Base-by-base conservation (phyloP, 2,113 vertebrate genomes). In the Chitala chitala region DNA sequence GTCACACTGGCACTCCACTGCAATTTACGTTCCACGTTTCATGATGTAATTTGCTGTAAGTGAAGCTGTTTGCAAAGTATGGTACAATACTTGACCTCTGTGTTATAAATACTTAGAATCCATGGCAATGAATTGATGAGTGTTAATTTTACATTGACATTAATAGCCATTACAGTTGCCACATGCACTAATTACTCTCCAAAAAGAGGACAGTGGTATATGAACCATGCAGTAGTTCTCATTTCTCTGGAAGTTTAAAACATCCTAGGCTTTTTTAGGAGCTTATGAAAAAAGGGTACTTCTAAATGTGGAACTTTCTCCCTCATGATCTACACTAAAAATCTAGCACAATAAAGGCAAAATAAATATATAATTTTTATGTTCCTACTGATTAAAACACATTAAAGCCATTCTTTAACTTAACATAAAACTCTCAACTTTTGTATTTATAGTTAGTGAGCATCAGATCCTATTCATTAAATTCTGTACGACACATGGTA, bases 101-200 rank as follows among this genome's bases (percentile, higher is more conserved):
- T 77, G 87, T 86, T 86, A 87, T 87, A 85, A 90, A 87, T 87
- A 87, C 84, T 74, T 77, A 56, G 68, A 48, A 36, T 46, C 58
- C 63, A 15, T 66, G 69, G 72, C 69, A 50, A 38, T 54, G 46
- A 70, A 38, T 3, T 31, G 69, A 66, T 48, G 68, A 48, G 69
- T 75, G 72, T 44, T 83, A 74, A 79, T 79, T 78, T 78, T 64
- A 48, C 63, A 77, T 80, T 80, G 54, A 81, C 76, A 78, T 82
- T 75, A 81, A 83, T 72, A 73, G 83, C 79, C 63, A 79, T 82
- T 86, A 79, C 89, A 90, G 87, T 88, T 89, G 89, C 88, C 29
- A 77, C 81, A 69, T 80, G 76, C 77, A 77, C 31, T 73, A 81
- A 80, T 65, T 80, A 68, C 75, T 68, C 53, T 13, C 26, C 56